Conservation (phyloP, 2,113 vertebrate species). For the Megalops atlanticus region DNA sequence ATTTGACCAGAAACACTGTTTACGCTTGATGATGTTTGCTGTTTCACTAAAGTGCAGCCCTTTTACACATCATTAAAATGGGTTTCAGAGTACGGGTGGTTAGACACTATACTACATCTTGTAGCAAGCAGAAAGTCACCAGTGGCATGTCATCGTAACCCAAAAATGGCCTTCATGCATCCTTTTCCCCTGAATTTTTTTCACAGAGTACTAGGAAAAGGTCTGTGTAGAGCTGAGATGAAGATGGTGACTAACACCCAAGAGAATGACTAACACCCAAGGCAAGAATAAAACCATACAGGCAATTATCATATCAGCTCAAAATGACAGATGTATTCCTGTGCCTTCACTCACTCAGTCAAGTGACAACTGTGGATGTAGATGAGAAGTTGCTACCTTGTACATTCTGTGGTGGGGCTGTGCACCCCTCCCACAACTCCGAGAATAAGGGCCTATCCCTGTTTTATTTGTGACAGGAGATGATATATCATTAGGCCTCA, state of each 20-base stretch:
- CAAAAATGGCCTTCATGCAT: not conserved
- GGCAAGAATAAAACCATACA: not conserved
- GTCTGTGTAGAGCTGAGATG: slow-evolving; percentile 23
- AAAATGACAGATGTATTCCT: slow-evolving; percentile 5
- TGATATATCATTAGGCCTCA: not conserved
- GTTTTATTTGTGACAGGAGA: slow-evolving; percentile 10
- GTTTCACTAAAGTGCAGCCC: slow-evolving; percentile 54
- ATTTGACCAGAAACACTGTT: slow-evolving; percentile 65
- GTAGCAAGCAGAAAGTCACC: slow-evolving; percentile 48
- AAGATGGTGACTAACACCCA: not conserved
- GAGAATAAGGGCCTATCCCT: not conserved
- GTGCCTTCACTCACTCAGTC: not conserved
- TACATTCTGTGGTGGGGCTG: not conserved
- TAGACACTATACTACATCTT: slow-evolving; percentile 39
- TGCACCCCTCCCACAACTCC: not conserved
- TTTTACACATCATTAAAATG: slow-evolving; percentile 59
- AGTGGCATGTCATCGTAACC: slow-evolving; percentile 4
- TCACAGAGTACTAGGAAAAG: slow-evolving; percentile 30
- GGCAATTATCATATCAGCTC: not conserved
- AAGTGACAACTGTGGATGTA: not conserved
- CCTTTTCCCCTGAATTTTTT: not conserved
- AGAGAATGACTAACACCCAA: not conserved
- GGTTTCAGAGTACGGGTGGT: slow-evolving; percentile 46
- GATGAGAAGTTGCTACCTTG: not conserved
- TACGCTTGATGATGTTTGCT: slow-evolving; percentile 58